Evolutionary conservation across 2,797 vertebrate genomes (phyloP).

Genomic region (Tapirus indicus): DNA sequence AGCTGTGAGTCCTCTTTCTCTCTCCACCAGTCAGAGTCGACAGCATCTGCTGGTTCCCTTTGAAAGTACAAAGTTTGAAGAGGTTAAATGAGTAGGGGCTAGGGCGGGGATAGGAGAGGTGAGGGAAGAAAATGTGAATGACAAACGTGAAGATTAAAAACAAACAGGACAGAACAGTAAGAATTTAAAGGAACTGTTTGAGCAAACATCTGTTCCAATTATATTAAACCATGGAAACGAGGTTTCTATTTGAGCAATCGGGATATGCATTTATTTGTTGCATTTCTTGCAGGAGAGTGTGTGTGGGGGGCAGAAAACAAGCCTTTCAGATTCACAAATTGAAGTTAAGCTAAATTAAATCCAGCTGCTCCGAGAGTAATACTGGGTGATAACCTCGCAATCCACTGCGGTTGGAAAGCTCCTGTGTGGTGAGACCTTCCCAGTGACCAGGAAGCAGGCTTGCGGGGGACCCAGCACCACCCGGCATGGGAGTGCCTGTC

Average conservation of each 20-base stretch:
- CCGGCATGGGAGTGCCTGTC: rapidly evolving
- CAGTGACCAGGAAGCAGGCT: not conserved
- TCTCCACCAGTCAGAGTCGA: not conserved
- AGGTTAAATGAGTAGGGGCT: not conserved
- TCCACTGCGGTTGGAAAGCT: no score
- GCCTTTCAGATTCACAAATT: not conserved
- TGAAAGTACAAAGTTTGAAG: not conserved
- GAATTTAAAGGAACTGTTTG: not conserved
- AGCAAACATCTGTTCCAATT: not conserved
- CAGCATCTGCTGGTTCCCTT: not conserved
- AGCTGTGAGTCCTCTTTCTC: rapidly evolving
- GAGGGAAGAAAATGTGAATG: rapidly evolving
- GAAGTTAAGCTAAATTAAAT: not conserved
- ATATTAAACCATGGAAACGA: rapidly evolving
- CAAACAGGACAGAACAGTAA: not conserved
- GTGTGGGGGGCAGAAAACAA: no score
- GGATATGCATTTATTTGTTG: not conserved
- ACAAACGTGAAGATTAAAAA: not conserved
- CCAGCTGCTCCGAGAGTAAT: no score
- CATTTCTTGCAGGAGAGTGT: not conserved
- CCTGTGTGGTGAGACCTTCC: not conserved
- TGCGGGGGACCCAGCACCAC: rapidly evolving
- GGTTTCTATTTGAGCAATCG: not conserved
- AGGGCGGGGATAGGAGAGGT: no score
- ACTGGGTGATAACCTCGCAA: rapidly evolving